A percentile compares a stretch with the other conserved stretches of the same genome.
phyloP scores from a whole-genome alignment of 2,113 vertebrate species.

The Toxotes chatareus region DNA sequence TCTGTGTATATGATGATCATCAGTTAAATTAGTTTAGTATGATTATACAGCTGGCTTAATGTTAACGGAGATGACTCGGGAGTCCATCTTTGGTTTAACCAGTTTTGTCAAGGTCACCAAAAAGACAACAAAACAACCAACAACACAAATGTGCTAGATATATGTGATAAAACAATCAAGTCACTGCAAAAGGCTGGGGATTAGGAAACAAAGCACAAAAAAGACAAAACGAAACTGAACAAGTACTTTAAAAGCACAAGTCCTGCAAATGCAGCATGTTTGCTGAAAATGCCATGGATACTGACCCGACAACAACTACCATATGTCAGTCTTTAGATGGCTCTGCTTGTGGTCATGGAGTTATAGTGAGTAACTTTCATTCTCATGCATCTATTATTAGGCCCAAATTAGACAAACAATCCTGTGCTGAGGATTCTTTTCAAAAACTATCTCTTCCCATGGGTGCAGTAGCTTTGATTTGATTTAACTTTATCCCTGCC shows the following conservation, averaged over 20 bases:
- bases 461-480: slow-evolving; percentile 61
- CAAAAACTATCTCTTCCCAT: slow-evolving; percentile 45
- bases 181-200: not conserved
- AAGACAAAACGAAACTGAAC: not conserved
- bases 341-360: slow-evolving; percentile 2
- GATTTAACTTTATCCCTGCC: slow-evolving; percentile 63
- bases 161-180: not conserved
- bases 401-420: slow-evolving; percentile 9
- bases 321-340: not conserved
- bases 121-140: not conserved
- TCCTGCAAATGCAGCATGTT: not conserved
- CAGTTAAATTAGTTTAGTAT: not conserved
- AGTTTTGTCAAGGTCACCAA: not conserved
- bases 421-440: slow-evolving; percentile 29
- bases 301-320: not conserved
- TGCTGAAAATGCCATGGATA: not conserved
- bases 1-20: not conserved
- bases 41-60: not conserved
- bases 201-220: not conserved
- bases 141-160: not conserved
- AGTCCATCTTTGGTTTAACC: not conserved
- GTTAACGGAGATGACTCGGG: not conserved
- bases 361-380: slow-evolving; percentile 2
- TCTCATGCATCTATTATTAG: slow-evolving; percentile 31
- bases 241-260: not conserved